Evolutionary conservation across 2,888 invertebrate genomes (phyloP), one percentile per base, ranked within the genome.

Genomic region (Alitta virens): DNA sequence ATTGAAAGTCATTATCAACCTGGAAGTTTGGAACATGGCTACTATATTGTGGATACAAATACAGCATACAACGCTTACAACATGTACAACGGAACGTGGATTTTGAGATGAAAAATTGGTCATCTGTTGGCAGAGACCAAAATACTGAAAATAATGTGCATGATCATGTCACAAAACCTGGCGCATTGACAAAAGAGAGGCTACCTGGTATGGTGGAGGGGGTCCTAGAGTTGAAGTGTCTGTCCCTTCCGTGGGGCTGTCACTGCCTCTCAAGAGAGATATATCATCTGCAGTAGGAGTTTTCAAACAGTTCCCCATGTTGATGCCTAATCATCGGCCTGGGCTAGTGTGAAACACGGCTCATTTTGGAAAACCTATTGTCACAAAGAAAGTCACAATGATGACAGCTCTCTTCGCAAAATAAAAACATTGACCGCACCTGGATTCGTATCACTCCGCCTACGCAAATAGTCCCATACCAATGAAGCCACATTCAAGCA

Each of bases 281-380:
- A 83, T 81, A 70, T 83, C 83, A 70, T 83, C 83, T 27, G 77
- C 75, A 60, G 76, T 79, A 42, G 80, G 79, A 23, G 79, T 76
- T 67, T 83, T 82, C 33, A 83, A 74, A 75, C 83, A 83, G 71
- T 83, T 83, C n/a, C 83, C 83, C 83, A 83, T 83, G n/a, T 38
- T 59, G 21, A 38, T 33, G 12, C 33, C 33, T 33, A 33, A 51
- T 50, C 51, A 21, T 24, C 12, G 46, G 50, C 52, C 38, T 38
- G 27, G 14, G 21, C 21, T 24, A 9, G 38, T 59, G 51, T 25
- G 23, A 21, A 43, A 51, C 24, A 50, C 38, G 38, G 42, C 40
- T 40, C 16, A 43, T 23, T 46, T 38, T 59, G 50, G n/a, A 59
- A 50, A 50, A 50, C 49, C 59, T 18, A 16, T 26, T 24, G 59